A percentile compares a stretch with the other conserved stretches of the same genome.
phyloP scores from a whole-genome alignment of 1,140 invertebrate species.

The Frieseomelitta varia region DNA sequence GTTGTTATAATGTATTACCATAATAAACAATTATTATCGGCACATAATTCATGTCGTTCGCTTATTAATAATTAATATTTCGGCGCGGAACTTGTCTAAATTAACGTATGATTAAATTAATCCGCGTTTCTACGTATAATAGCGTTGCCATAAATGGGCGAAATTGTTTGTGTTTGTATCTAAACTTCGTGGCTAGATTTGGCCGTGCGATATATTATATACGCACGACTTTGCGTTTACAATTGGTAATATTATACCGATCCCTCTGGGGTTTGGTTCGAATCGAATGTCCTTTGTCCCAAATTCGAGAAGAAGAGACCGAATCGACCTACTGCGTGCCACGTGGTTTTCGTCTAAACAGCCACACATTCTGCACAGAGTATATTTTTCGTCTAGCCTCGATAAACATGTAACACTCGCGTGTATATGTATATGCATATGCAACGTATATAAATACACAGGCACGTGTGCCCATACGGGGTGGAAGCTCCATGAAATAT shows the following conservation, averaged over 20 bases:
- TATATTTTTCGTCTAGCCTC: neutral
- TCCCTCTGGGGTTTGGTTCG: no score
- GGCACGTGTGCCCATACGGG: neutral
- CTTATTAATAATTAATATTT: constrained; percentile 5
- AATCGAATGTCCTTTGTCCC: neutral
- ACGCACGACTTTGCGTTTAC: neutral
- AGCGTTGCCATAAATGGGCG: neutral
- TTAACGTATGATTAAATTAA: neutral
- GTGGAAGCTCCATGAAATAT: neutral
- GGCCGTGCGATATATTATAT: neutral
- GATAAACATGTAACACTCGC: constrained; percentile 30
- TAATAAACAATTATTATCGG: neutral
- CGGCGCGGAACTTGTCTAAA: neutral
- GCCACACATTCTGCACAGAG: no score
- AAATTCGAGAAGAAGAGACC: neutral
- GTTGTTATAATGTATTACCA: neutral
- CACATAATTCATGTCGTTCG: neutral
- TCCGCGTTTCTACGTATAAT: neutral
- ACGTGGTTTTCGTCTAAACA: no score
- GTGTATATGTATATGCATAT: constrained; percentile 12
- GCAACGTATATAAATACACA: constrained; percentile 3
- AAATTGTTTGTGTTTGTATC: neutral
- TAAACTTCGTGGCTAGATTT: neutral
- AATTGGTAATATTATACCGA: neutral
- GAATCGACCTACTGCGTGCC: no score